Evolutionary conservation across 2,888 invertebrate species (phyloP).

Genomic region (Eurois occulta): DNA sequence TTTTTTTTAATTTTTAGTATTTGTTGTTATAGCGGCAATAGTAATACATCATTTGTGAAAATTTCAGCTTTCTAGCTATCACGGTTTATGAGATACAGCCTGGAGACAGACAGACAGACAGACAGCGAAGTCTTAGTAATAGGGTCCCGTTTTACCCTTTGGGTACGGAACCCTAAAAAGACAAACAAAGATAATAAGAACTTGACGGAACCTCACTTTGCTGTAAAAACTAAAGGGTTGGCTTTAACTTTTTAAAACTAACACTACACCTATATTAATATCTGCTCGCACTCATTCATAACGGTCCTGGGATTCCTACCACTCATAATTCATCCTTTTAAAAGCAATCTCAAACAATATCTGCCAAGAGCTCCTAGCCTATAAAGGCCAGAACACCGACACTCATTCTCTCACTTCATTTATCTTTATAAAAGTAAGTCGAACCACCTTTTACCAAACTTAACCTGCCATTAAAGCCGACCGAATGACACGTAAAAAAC

Average conservation of each 20-base stretch:
- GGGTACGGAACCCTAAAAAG: no score
- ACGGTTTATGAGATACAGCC: no score
- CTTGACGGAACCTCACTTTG: not conserved
- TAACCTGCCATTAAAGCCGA: conserved; percentile 38
- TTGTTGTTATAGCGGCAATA: no score
- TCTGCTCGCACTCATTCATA: conserved; percentile 23
- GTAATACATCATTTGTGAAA: no score
- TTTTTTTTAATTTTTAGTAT: no score
- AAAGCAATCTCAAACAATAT: conserved; percentile 48
- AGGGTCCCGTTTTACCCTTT: no score
- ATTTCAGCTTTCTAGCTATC: no score
- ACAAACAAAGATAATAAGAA: not conserved
- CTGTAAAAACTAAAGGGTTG: not conserved
- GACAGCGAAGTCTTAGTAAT: no score
- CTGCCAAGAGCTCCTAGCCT: conserved; percentile 8
- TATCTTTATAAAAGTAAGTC: conserved; percentile 53
- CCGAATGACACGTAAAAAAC: conserved; percentile 46
- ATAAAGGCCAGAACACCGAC: conserved; percentile 10
- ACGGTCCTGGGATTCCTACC: conserved; percentile 21
- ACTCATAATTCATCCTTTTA: conserved; percentile 55
- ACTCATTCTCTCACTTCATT: conserved; percentile 50
- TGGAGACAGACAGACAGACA: no score
- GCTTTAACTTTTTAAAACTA: conserved; percentile 6
- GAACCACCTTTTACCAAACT: conserved; percentile 24
- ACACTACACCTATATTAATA: conserved; percentile 27